Conservation (phyloP, 1,140 invertebrate genomes). For the Capitella teleta region DNA sequence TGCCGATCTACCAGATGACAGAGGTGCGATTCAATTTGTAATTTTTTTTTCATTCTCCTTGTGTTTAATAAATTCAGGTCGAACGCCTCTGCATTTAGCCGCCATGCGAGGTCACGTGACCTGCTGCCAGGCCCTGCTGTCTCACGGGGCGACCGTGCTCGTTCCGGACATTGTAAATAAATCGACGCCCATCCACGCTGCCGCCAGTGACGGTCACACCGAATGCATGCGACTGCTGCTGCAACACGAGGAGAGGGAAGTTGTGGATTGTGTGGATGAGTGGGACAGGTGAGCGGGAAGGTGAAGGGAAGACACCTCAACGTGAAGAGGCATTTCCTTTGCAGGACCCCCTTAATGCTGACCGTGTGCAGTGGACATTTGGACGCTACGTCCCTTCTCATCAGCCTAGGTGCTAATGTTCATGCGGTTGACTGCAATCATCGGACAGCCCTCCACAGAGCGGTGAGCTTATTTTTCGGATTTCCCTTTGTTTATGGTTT, state of each 20-base stretch:
- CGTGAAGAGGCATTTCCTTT: constrained; percentile 13
- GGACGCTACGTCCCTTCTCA: constrained; percentile 67
- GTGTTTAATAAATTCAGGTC: constrained; percentile 23
- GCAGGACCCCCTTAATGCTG: constrained; percentile 53
- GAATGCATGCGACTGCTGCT: constrained; percentile 43
- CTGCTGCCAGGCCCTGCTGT: constrained; percentile 48
- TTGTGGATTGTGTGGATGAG: constrained; percentile 43
- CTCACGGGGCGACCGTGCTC: constrained; percentile 51
- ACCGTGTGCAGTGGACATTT: constrained; percentile 33
- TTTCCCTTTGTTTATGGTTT: constrained; percentile 1
- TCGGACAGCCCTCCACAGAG: constrained; percentile 49
- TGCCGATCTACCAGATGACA: constrained; percentile 47
- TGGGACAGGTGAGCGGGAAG: constrained; percentile 25
- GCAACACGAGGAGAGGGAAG: constrained; percentile 45
- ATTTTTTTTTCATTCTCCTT: too few relatives aligned
- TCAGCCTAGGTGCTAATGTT: constrained; percentile 69
- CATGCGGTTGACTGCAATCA: constrained; percentile 60
- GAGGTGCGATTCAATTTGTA: too few relatives aligned
- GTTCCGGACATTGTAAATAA: constrained; percentile 44
- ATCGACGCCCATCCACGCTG: constrained; percentile 36
- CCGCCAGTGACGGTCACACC: constrained; percentile 34
- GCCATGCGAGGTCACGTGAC: constrained; percentile 47
- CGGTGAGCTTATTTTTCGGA: constrained; percentile 40
- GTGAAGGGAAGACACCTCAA: neutral
- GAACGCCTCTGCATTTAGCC: constrained; percentile 52